Evolutionary conservation across 2,113 vertebrate genomes (phyloP), one percentile per base, ranked within the genome.

Genomic region (Thalassoma bifasciatum): DNA sequence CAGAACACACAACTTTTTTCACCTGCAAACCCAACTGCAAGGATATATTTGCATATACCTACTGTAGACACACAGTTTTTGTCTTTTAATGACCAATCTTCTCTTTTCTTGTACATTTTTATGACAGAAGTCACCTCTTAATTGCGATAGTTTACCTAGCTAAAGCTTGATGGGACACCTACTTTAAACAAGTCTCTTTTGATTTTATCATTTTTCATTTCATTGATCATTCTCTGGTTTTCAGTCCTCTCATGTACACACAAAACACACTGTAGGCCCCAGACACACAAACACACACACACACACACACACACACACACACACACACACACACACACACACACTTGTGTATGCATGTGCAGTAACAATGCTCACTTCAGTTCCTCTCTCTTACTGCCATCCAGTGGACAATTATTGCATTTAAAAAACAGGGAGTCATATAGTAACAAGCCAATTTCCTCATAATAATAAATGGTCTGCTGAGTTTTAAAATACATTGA

Each of bases 381-480:
- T 24, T 0, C 23, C 53, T 75, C 23, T 61, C 46, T 71, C 17
- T 44, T 83, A 72, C 88, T 89, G 87, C 81, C 88, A 89, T 75
- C 89, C n/a, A 87, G 89, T 89, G 88, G 88, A 50, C 5, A 50
- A 1, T 34, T 36, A 3, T 1, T 75, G 68, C 38, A 56, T 65
- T 70, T 21, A 73, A 34, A 24, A 1, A 57, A 23, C 1, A 36
- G 4, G 0, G 10, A 30, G 3, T 30, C 30, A 30, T 30, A 30
- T 30, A 30, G 6, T 30, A n/a, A n/a, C n/a, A n/a, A n/a, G 30
- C 30, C 3, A 30, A 30, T 30, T 30, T 30, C 30, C 30, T 30
- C 30, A 30, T 30, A 30, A 4, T 30, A 6, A 6, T 3, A 6
- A 30, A 30, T 30, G 6, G 3, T 30, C 3, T 30, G 30, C 3